phyloP scores from a whole-genome alignment of 2,888 invertebrate genomes.

The Drosophila pullipes region DNA sequence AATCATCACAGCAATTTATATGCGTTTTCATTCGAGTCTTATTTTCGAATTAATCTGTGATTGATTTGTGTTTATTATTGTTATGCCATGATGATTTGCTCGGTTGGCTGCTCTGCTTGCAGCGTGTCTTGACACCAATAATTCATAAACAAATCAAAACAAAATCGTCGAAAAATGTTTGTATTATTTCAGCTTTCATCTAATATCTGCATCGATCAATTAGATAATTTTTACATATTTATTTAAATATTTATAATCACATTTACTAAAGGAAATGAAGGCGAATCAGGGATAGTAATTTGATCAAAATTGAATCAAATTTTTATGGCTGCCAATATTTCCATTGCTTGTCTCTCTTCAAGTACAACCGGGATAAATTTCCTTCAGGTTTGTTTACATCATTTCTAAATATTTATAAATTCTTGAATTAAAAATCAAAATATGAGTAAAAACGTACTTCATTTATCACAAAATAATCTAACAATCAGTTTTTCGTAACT shows the following conservation, averaged over 20 bases:
- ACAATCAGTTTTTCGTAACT: not conserved
- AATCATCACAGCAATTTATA: constrained; percentile 24
- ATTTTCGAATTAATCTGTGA: constrained; percentile 7
- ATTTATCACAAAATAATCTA: not conserved
- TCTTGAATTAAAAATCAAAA: not conserved
- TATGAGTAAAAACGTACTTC: not conserved
- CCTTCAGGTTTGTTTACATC: not conserved
- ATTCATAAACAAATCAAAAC: not conserved
- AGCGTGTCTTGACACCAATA: not conserved
- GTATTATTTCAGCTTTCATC: not conserved
- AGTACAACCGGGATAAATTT: not conserved
- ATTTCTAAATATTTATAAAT: not conserved
- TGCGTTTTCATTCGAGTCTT: constrained; percentile 11
- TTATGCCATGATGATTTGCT: not conserved
- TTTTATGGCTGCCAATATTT: not conserved
- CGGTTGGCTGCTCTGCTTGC: not conserved
- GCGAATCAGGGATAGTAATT: not conserved
- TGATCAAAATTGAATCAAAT: not conserved
- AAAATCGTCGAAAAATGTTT: not conserved
- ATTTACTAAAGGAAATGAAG: no score
- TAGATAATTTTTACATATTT: not conserved
- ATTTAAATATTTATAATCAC: not conserved
- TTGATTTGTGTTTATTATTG: constrained; percentile 15
- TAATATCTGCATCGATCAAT: not conserved
- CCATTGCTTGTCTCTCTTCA: not conserved